Evolutionary conservation across 2,888 invertebrate genomes (phyloP).

Genomic region (Epinotia bilunana): DNA sequence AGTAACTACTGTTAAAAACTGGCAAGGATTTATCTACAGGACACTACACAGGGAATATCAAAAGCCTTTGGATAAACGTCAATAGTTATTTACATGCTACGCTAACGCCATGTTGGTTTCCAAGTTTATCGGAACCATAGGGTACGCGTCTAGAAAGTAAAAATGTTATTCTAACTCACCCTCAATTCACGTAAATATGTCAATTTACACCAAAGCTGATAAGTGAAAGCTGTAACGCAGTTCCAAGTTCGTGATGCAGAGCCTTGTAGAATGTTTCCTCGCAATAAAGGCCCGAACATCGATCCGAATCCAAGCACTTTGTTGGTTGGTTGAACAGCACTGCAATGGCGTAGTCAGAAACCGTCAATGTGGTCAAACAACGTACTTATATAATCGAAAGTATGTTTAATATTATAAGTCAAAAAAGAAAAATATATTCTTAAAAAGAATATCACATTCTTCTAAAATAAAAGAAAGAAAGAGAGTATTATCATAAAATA

Average conservation of each 20-base stretch:
- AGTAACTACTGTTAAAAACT: not conserved
- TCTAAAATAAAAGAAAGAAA: not conserved
- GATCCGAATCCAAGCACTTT: conserved; percentile 84
- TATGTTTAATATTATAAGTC: not conserved
- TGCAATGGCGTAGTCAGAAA: conserved; percentile 56
- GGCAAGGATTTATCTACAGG: conserved; percentile 19
- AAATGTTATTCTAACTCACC: conserved; percentile 70
- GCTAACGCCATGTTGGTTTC: conserved; percentile 82
- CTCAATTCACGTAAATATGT: conserved; percentile 80
- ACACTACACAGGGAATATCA: conserved; percentile 47
- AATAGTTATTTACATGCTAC: conserved; percentile 80
- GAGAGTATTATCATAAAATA: not conserved
- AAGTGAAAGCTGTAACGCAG: conserved; percentile 85
- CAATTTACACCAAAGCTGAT: conserved; percentile 86
- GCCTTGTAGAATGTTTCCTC: conserved; percentile 87
- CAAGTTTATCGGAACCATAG: conserved; percentile 74
- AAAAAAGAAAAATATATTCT: not conserved
- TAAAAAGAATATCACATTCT: not conserved
- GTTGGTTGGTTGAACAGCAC: conserved; percentile 68
- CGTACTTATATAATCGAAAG: conserved; percentile 22
- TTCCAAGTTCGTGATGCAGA: conserved; percentile 89
- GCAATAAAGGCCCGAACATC: conserved; percentile 88
- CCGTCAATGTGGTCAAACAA: conserved; percentile 26
- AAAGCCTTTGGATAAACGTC: conserved; percentile 63
- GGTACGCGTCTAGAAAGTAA: conserved; percentile 57